phyloP scores from a whole-genome alignment of 2,113 vertebrate species.

The Odontophorus gujanensis region DNA sequence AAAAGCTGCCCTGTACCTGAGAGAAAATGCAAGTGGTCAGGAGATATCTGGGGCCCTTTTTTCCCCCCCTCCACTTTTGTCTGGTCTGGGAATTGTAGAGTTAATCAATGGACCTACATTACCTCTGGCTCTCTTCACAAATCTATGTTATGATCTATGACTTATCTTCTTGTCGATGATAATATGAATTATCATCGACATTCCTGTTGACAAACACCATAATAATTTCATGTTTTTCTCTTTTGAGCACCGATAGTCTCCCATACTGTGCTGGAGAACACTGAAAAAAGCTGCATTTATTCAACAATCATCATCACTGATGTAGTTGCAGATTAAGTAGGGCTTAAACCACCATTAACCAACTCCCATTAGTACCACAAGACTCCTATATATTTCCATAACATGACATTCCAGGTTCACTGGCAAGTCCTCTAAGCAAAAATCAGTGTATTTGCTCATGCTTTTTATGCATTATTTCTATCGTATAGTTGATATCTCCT shows the following conservation, averaged over 20 bases:
- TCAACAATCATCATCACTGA: neutral
- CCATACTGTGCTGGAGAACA: neutral
- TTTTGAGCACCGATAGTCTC: neutral
- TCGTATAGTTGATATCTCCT: neutral
- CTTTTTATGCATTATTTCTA: neutral
- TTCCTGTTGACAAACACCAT: neutral
- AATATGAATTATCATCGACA: neutral
- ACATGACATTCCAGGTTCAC: neutral
- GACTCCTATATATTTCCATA: neutral
- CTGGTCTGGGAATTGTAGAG: neutral
- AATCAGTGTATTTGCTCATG: neutral
- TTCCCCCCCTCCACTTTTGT: too few relatives aligned
- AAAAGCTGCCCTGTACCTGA: neutral
- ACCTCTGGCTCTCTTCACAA: neutral
- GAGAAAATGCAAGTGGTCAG: neutral
- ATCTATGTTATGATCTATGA: neutral
- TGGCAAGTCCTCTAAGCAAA: conserved; percentile 4
- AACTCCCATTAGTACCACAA: neutral
- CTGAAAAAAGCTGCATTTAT: neutral
- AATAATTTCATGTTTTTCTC: neutral
- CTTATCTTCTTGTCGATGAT: neutral
- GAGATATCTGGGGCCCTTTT: neutral
- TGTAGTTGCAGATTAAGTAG: neutral
- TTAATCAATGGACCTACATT: neutral
- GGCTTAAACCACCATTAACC: neutral